Percentiles rank a stretch among this genome's conserved stretches.
These are phyloP conservation scores for Tipula vernalis DNA, from an alignment of 2,888 invertebrate species.

Conservation along the genomic window DNA sequence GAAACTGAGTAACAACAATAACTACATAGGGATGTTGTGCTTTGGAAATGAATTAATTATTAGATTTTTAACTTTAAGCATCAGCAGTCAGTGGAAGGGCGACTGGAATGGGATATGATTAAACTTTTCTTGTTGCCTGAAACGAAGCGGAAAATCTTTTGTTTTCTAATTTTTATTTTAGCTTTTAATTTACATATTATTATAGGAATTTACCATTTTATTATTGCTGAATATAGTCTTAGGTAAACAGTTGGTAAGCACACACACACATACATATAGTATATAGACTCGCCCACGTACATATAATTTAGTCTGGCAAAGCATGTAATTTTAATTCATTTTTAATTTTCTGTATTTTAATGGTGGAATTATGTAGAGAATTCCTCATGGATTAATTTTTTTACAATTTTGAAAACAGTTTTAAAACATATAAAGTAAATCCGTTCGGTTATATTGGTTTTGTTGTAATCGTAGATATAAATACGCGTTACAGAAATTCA, in stretches of 20 bases:
- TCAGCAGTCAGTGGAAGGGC: background rate
- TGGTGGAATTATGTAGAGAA: background rate
- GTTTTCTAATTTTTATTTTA: background rate
- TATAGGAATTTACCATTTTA: background rate
- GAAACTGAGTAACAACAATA: no score
- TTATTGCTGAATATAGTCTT: background rate
- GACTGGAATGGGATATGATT: background rate
- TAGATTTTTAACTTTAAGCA: background rate
- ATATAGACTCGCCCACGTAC: background rate
- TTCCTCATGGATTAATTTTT: background rate
- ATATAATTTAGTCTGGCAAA: background rate
- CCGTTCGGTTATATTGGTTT: no score
- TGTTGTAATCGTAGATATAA: no score
- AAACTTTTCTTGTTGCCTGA: background rate
- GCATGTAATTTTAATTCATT: background rate
- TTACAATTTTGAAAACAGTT: background rate
- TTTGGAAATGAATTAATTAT: no score
- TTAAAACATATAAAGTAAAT: no score
- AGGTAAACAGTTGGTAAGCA: no score
- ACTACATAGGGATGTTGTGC: no score
- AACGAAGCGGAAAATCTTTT: background rate
- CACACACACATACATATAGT: no score
- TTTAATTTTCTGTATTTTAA: background rate
- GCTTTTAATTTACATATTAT: background rate
- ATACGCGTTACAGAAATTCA: no score